Evolutionary conservation across 2,797 vertebrate species (phyloP).

Genomic region (Microhierax caerulescens): DNA sequence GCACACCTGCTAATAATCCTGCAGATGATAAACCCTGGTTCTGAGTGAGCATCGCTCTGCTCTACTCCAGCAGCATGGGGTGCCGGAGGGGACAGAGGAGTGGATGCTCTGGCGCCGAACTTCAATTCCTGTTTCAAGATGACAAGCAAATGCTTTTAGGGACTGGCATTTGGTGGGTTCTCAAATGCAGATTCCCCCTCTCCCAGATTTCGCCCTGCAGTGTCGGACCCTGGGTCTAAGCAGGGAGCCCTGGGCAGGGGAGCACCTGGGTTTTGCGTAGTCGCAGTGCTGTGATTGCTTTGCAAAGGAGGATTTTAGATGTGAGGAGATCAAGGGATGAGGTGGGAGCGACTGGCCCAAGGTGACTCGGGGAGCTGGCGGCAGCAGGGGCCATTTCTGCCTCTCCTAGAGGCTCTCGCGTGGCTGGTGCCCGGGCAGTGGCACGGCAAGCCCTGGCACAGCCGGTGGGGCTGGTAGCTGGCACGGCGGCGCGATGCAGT

Average conservation of each 20-base stretch:
- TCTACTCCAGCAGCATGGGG: accelerated
- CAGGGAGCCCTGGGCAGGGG: neutral
- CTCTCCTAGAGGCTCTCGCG: neutral
- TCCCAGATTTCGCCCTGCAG: neutral
- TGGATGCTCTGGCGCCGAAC: accelerated
- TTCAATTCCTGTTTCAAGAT: accelerated
- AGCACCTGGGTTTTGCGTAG: accelerated
- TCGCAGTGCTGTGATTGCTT: accelerated
- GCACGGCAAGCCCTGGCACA: accelerated
- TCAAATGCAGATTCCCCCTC: accelerated
- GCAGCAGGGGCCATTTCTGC: neutral
- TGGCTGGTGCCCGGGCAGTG: accelerated
- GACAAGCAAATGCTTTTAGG: neutral
- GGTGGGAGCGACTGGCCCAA: neutral
- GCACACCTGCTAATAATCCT: neutral
- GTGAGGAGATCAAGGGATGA: accelerated
- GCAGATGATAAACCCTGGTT: neutral
- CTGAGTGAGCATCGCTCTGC: accelerated
- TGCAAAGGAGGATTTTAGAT: neutral
- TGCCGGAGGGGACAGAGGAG: neutral
- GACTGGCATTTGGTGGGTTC: neutral
- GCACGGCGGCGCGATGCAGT: accelerated
- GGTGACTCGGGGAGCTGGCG: accelerated
- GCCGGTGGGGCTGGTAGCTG: neutral
- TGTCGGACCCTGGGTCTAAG: accelerated